phyloP scores from a whole-genome alignment of 2,797 vertebrate species.

The Smutsia gigantea region DNA sequence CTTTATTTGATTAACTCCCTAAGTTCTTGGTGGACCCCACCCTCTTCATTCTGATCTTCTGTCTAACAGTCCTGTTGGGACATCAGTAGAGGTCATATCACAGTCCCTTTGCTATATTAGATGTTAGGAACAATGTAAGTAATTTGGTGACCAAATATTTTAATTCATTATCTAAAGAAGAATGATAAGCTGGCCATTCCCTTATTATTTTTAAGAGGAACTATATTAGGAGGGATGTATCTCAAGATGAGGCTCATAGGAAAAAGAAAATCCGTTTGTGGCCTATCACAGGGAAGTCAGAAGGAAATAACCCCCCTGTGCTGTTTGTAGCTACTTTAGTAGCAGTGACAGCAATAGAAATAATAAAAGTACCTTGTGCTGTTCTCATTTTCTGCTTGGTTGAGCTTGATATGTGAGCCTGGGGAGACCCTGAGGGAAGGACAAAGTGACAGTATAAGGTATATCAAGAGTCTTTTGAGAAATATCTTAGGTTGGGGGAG shows the following conservation, averaged over 20 bases:
- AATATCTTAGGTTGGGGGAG: not conserved
- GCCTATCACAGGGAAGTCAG: not conserved
- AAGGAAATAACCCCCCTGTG: not conserved
- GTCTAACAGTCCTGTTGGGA: not conserved
- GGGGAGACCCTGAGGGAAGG: not conserved
- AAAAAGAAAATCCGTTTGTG: not conserved
- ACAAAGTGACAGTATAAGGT: not conserved
- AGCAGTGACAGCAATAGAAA: not conserved
- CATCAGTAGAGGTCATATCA: not conserved
- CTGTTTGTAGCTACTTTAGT: not conserved
- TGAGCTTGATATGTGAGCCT: not conserved
- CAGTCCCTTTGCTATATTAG: not conserved
- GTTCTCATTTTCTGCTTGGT: not conserved
- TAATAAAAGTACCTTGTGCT: not conserved
- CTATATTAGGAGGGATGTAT: not conserved
- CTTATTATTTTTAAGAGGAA: constrained; percentile 28
- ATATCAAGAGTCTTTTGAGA: not conserved
- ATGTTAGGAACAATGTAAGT: not conserved
- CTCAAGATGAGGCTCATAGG: not conserved
- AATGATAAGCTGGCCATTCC: not conserved
- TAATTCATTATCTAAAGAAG: not conserved
- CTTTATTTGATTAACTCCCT: too few species aligned
- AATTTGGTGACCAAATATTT: not conserved
- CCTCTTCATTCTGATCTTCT: too few species aligned
- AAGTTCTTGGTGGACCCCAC: too few species aligned